Conservation (phyloP, 2,888 invertebrate species). For the Ganaspis brasiliensis region DNA sequence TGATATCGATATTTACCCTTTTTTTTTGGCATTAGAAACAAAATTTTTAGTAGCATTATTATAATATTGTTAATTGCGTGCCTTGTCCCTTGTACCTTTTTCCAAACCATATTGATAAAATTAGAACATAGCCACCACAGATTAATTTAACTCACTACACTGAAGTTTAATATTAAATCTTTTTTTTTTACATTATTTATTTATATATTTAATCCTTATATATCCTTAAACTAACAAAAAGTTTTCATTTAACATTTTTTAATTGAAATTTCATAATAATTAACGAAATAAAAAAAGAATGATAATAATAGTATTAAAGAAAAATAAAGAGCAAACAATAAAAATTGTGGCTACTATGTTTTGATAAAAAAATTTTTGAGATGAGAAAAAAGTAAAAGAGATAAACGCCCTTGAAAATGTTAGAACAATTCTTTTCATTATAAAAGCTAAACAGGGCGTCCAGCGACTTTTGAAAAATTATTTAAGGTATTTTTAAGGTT, state of each 20-base stretch:
- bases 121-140: background rate
- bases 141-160: background rate
- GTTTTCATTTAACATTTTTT: no score
- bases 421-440: background rate
- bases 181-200: no score
- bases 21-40: background rate
- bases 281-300: no score
- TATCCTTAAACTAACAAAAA: no score
- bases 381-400: slow-evolving; percentile 21
- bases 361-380: background rate
- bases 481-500: no score
- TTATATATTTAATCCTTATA: no score
- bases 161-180: background rate
- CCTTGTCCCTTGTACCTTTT: slow-evolving; percentile 32
- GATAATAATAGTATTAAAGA: no score
- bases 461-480: no score
- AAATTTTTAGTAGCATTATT: slow-evolving; percentile 27
- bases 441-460: no score
- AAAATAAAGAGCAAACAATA: no score
- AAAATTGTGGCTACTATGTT: slow-evolving; percentile 19
- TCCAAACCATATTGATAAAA: slow-evolving; percentile 5
- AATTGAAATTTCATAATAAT: no score
- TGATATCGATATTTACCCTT: background rate
- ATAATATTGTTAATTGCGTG: slow-evolving; percentile 23
- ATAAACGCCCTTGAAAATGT: background rate